Percentiles rank a stretch among this genome's conserved stretches.
Conservation (phyloP, 1,140 invertebrate genomes). For the Panulirus ornatus region DNA sequence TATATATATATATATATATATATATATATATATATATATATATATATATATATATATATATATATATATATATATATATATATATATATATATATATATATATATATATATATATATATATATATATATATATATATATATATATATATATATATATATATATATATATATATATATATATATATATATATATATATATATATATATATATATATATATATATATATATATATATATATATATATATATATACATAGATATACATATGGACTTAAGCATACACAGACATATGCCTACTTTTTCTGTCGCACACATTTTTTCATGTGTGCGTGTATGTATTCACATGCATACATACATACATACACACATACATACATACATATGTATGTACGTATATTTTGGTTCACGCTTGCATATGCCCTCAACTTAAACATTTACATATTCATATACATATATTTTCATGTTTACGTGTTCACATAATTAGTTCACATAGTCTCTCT, state of each 20-base stretch:
- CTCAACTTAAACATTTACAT: too few species aligned
- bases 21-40: constrained; percentile 1
- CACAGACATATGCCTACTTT: neutral
- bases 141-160: constrained; percentile 24
- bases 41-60: constrained; percentile 23
- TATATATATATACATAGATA: constrained; percentile 18
- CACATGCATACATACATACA: neutral
- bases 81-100: neutral
- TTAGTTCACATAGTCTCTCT: too few species aligned
- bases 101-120: constrained; percentile 25
- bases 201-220: constrained; percentile 55
- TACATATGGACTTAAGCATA: neutral
- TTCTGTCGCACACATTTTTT: neutral
- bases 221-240: constrained; percentile 52
- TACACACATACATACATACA: neutral
- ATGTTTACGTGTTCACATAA: too few species aligned
- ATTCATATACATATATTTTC: too few species aligned
- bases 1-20: constrained; percentile 9
- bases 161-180: constrained; percentile 25
- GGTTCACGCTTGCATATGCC: too few species aligned
- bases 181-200: constrained; percentile 43
- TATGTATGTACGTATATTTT: too few species aligned
- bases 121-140: constrained; percentile 32
- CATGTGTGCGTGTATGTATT: neutral
- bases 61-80: constrained; percentile 13